These are phyloP conservation scores for Altica lythri DNA, from an alignment of 2,888 invertebrate species.

Conservation along the genomic window DNA sequence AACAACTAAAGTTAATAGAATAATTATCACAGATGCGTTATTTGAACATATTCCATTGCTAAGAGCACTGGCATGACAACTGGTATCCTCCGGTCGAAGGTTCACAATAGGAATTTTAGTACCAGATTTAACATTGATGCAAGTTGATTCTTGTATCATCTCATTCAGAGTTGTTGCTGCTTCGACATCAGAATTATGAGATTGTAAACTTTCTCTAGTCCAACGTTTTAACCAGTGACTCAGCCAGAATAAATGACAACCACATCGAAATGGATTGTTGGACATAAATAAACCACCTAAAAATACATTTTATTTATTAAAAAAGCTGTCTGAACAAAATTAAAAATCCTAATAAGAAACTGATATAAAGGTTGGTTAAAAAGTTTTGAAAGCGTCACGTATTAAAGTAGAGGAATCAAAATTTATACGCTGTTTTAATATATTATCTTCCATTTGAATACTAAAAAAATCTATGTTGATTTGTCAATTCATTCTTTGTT, in stretches of 20 bases:
- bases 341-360: no score
- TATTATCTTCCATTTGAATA: no score
- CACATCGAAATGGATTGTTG: conserved; percentile 80
- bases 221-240: conserved; percentile 88
- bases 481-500: no score
- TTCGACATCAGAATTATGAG: conserved; percentile 64
- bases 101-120: conserved; percentile 71
- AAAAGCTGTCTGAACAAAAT: no score
- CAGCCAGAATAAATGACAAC: conserved; percentile 88
- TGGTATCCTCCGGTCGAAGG: conserved; percentile 77
- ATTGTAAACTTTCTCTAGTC: conserved; percentile 83
- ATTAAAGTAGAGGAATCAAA: no score
- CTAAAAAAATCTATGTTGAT: no score
- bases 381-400: no score
- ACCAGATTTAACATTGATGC: conserved; percentile 68
- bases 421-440: no score
- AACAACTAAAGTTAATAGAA: conserved; percentile 11
- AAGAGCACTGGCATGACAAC: conserved; percentile 85
- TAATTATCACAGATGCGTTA: conserved; percentile 24
- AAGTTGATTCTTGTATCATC: conserved; percentile 70
- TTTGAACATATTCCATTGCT: conserved; percentile 54
- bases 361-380: no score
- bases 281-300: conserved; percentile 29
- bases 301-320: conserved; percentile 5
- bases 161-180: conserved; percentile 57